A percentile compares a stretch with the other conserved stretches of the same genome.
Conservation (phyloP, 35 echinoderm and acorn worm genomes). For the Amphiura filiformis region DNA sequence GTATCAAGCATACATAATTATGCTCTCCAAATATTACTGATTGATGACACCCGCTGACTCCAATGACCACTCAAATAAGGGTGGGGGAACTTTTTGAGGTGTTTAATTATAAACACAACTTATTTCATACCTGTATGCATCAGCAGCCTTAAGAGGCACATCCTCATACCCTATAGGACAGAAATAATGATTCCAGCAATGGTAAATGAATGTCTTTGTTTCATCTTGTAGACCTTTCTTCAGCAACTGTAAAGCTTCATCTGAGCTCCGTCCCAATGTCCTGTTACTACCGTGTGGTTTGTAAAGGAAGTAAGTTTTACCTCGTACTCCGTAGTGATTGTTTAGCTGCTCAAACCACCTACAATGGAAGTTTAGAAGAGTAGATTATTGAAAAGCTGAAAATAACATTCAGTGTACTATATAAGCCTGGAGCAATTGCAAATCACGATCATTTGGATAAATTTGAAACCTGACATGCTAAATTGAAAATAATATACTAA, state of each 20-base stretch:
- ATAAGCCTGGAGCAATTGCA: too few species aligned
- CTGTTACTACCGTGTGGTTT: slow-evolving; percentile 62
- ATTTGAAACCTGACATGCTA: too few species aligned
- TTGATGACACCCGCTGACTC: too few species aligned
- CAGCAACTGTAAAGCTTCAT: slow-evolving; percentile 44
- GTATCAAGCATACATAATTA: too few species aligned
- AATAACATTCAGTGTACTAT: too few species aligned
- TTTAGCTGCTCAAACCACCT: slow-evolving; percentile 80
- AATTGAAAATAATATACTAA: too few species aligned
- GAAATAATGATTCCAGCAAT: slow-evolving; percentile 84
- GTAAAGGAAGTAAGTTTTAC: slow-evolving; percentile 62
- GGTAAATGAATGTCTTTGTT: slow-evolving; percentile 63
- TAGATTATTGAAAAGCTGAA: too few species aligned
- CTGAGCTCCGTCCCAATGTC: slow-evolving; percentile 50
- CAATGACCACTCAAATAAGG: too few species aligned
- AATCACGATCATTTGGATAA: too few species aligned
- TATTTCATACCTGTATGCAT: slow-evolving; percentile 66
- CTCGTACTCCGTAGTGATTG: slow-evolving; percentile 53
- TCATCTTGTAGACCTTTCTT: slow-evolving; percentile 53
- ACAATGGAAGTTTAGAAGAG: neutral
- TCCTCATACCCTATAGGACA: slow-evolving; percentile 86
- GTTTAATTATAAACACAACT: neutral
- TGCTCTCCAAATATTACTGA: too few species aligned
- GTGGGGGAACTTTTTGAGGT: too few species aligned
- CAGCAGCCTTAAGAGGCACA: slow-evolving; percentile 53